These are phyloP conservation scores for Limnephilus auricula DNA, from an alignment of 2,888 invertebrate genomes.

Conservation along the genomic window DNA sequence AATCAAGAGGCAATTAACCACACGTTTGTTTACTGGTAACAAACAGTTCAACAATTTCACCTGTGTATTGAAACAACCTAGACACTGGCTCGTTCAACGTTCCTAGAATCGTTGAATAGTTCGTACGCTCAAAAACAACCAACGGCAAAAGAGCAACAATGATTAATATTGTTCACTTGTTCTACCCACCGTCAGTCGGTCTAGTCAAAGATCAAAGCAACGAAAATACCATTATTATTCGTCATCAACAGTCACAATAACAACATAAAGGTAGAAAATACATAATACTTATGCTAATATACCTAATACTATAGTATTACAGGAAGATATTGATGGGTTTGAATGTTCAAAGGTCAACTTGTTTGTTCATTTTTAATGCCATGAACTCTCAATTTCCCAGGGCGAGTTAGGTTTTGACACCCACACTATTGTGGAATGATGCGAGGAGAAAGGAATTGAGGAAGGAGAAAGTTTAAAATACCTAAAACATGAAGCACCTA, in stretches of 20 bases:
- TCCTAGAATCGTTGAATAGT: not conserved
- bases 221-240: not conserved
- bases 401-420: not conserved
- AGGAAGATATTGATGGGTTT: not conserved
- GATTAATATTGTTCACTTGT: not conserved
- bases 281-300: not conserved
- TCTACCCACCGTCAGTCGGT: not conserved
- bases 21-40: not conserved
- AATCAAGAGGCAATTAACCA: not conserved
- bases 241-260: not conserved
- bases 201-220: not conserved
- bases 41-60: not conserved
- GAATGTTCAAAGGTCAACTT: not conserved
- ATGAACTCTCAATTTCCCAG: not conserved
- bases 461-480: not conserved
- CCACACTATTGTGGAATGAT: not conserved
- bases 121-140: not conserved
- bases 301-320: not conserved
- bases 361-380: not conserved
- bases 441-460: not conserved
- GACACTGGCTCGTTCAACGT: not conserved
- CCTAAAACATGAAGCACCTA: too few relatives aligned
- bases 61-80: not conserved
- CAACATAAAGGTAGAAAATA: not conserved
- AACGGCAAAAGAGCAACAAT: not conserved